Percentiles rank a stretch among this genome's conserved stretches.
Evolutionary conservation across 2,797 vertebrate species (phyloP).

Genomic region (Eremophila alpestris): DNA sequence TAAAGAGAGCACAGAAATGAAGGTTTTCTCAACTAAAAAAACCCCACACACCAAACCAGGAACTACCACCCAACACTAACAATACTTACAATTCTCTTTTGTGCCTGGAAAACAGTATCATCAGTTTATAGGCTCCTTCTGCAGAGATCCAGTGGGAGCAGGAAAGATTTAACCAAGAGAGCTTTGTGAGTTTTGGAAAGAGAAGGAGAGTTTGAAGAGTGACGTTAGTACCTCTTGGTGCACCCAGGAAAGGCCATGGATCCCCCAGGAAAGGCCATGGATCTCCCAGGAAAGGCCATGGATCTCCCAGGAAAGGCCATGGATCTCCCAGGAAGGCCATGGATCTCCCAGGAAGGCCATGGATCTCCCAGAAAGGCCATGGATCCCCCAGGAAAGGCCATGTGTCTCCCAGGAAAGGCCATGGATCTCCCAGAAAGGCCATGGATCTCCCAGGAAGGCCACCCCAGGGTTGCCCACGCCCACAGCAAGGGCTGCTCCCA

Average conservation of each 20-base stretch:
- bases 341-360: too few species aligned
- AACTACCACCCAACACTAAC: background rate
- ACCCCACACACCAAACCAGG: background rate
- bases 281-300: too few species aligned
- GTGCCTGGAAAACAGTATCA: background rate
- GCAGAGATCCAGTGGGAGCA: conserved; percentile 12
- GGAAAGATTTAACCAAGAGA: background rate
- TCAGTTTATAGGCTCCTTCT: background rate
- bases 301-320: too few species aligned
- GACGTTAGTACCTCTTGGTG: background rate
- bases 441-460: background rate
- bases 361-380: too few species aligned
- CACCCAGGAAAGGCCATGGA: accelerated
- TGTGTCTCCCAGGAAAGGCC: too few species aligned
- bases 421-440: background rate
- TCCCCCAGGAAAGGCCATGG: background rate
- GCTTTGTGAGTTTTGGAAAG: background rate
- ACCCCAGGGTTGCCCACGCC: background rate
- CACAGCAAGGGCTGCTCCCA: accelerated
- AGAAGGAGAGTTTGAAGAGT: background rate
- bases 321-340: too few species aligned
- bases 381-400: too few species aligned
- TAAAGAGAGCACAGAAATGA: background rate
- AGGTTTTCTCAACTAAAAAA: background rate
- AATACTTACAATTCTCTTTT: conserved; percentile 46